Percentiles rank a stretch among this genome's conserved stretches.
Evolutionary conservation across 53 echinoderm and acorn worm genomes (phyloP).

Genomic region (Actinopyga echinites): DNA sequence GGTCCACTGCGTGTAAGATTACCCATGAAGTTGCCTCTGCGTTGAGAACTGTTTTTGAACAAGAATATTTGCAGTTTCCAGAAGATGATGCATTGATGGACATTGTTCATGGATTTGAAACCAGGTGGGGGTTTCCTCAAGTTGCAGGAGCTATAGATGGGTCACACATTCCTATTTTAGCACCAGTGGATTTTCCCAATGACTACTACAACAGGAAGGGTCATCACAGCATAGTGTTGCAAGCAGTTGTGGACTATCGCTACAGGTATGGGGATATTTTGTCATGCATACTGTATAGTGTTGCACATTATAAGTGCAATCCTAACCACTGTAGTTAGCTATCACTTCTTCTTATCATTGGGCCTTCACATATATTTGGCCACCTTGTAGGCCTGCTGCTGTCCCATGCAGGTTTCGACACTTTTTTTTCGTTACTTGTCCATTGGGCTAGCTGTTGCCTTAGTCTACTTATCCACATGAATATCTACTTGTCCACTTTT

Average conservation of each 20-base stretch:
- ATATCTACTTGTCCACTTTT: too few species aligned
- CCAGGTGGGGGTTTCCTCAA: slow-evolving; percentile 59
- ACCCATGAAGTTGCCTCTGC: slow-evolving; percentile 17
- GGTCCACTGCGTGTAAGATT: slow-evolving; percentile 18
- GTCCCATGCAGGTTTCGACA: too few species aligned
- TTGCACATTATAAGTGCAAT: too few species aligned
- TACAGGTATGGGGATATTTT: slow-evolving; percentile 49
- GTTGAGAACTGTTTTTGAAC: slow-evolving; percentile 6
- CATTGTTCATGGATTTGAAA: slow-evolving; percentile 50
- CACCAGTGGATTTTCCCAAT: slow-evolving; percentile 39
- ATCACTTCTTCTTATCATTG: too few species aligned
- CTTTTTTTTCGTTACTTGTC: too few species aligned
- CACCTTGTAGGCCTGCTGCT: too few species aligned
- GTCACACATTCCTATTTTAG: slow-evolving; percentile 55
- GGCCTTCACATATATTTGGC: too few species aligned
- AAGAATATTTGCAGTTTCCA: slow-evolving; percentile 19
- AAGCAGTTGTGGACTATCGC: slow-evolving; percentile 63
- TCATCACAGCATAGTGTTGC: slow-evolving; percentile 63
- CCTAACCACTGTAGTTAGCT: too few species aligned
- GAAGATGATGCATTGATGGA: slow-evolving; percentile 1
- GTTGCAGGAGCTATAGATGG: slow-evolving; percentile 71
- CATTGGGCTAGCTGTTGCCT: too few species aligned
- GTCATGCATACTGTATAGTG: neutral
- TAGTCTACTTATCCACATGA: too few species aligned
- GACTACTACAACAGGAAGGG: slow-evolving; percentile 75